phyloP scores from a whole-genome alignment of 2,888 invertebrate genomes.

The Macaria notata region DNA sequence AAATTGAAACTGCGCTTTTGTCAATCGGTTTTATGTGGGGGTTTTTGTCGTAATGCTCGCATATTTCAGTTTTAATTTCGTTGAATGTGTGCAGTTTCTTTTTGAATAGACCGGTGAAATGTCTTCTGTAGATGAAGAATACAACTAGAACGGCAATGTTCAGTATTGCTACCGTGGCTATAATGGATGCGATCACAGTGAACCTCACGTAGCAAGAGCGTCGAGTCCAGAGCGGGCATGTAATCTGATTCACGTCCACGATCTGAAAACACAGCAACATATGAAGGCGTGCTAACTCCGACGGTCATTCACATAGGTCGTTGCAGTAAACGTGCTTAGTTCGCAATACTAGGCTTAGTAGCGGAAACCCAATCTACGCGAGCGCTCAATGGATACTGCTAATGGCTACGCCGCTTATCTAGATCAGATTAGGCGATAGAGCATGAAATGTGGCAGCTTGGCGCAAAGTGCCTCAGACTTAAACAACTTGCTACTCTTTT shows the following conservation, averaged over 20 bases:
- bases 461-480: neutral
- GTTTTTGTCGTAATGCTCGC: constrained; percentile 3
- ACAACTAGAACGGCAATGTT: constrained; percentile 44
- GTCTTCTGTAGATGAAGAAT: constrained; percentile 48
- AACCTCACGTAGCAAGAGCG: constrained; percentile 53
- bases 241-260: constrained; percentile 45
- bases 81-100: constrained; percentile 33
- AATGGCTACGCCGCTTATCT: neutral
- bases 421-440: neutral
- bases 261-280: constrained; percentile 48
- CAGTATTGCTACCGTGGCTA: constrained; percentile 41
- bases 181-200: constrained; percentile 45
- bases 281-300: no score
- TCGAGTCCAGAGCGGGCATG: constrained; percentile 56
- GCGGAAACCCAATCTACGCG: neutral
- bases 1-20: constrained; percentile 8
- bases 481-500: neutral
- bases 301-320: no score
- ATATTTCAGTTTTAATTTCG: constrained; percentile 2
- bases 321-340: neutral
- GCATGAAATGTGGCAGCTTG: constrained; percentile 1
- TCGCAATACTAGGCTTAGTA: neutral
- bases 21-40: neutral
- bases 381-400: neutral
- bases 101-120: constrained; percentile 46